These are phyloP conservation scores for Plagiodera versicolora DNA, from an alignment of 2,888 invertebrate genomes.

Conservation along the genomic window DNA sequence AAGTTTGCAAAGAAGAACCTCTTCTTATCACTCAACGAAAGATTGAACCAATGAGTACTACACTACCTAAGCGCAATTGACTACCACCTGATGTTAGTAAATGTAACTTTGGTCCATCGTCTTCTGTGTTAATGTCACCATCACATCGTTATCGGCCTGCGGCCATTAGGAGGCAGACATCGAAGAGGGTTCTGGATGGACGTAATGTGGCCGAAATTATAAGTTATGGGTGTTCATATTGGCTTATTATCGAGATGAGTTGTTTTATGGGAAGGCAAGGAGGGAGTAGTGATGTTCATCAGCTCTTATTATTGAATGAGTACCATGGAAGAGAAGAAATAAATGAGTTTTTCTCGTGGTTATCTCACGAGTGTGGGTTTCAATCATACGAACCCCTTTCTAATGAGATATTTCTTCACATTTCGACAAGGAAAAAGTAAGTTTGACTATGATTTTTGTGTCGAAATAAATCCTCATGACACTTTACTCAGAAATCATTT, in stretches of 20 bases:
- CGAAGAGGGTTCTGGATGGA: constrained; percentile 42
- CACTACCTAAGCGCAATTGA: background rate
- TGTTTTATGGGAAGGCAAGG: background rate
- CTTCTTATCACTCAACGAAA: too few species aligned
- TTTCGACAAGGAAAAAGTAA: too few species aligned
- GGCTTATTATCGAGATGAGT: constrained; percentile 26
- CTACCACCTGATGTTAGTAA: constrained; percentile 24
- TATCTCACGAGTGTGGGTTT: too few species aligned
- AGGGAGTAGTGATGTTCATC: background rate
- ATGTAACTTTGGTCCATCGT: constrained; percentile 21
- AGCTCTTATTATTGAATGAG: background rate
- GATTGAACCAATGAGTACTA: too few species aligned
- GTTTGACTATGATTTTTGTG: too few species aligned
- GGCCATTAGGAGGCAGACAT: constrained; percentile 45
- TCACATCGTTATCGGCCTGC: constrained; percentile 36
- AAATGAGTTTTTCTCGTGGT: too few species aligned
- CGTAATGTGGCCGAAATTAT: constrained; percentile 50
- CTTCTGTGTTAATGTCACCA: constrained; percentile 35
- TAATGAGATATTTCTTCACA: too few species aligned
- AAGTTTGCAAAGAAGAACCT: too few species aligned
- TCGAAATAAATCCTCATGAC: too few species aligned
- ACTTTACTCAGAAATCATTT: too few species aligned
- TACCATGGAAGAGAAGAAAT: too few species aligned
- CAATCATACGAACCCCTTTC: too few species aligned
- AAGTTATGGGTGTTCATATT: constrained; percentile 50